phyloP scores from a whole-genome alignment of 2,888 invertebrate species.

The Mellilla xanthometata region DNA sequence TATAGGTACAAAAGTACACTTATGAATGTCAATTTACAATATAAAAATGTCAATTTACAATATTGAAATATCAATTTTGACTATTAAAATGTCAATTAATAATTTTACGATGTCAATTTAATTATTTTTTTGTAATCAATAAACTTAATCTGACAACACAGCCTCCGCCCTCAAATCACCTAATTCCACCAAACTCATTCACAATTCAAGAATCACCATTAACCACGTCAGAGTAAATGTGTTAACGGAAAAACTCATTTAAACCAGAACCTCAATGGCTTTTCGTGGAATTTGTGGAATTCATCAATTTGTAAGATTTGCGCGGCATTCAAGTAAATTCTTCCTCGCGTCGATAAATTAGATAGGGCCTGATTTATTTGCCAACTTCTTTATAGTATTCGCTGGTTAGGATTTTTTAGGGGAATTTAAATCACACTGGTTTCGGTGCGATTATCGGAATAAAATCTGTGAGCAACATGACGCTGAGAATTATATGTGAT shows the following conservation, averaged over 20 bases:
- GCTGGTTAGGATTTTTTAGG: conserved; percentile 23
- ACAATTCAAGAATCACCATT: conserved; percentile 21
- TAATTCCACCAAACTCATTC: conserved; percentile 7
- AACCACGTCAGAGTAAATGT: conserved; percentile 32
- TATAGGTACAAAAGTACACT: too few relatives aligned
- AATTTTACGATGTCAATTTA: too few relatives aligned
- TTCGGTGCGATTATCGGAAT: too few relatives aligned
- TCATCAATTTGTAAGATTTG: conserved; percentile 68
- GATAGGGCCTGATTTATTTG: conserved; percentile 64
- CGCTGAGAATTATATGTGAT: too few relatives aligned
- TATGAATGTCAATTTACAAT: too few relatives aligned
- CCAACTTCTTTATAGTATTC: conserved; percentile 56
- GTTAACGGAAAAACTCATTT: conserved; percentile 45
- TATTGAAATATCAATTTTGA: too few relatives aligned
- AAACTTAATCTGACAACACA: too few relatives aligned
- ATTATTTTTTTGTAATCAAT: too few relatives aligned
- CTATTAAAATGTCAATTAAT: too few relatives aligned
- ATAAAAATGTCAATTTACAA: too few relatives aligned
- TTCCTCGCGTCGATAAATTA: conserved; percentile 62
- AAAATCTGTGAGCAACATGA: too few relatives aligned
- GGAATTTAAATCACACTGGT: conserved; percentile 7
- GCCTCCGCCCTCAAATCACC: too few relatives aligned
- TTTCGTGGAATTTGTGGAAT: conserved; percentile 58
- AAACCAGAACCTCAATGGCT: conserved; percentile 46
- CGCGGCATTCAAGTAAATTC: conserved; percentile 52